phyloP scores from a whole-genome alignment of 2,888 invertebrate species.

The Deilephila elpenor region DNA sequence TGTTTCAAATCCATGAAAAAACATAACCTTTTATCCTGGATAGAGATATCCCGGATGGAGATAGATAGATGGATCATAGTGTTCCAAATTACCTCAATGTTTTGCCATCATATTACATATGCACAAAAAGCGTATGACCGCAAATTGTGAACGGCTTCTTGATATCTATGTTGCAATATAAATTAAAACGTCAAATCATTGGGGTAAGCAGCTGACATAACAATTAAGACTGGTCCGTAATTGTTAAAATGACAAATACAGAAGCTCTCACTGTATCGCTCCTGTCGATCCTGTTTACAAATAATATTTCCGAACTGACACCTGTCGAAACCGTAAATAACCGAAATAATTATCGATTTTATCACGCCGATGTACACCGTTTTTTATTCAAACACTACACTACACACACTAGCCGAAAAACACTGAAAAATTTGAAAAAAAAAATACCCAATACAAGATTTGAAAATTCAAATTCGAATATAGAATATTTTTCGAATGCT shows the following conservation, averaged over 20 bases:
- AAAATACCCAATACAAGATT: slow-evolving; percentile 22
- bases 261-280: slow-evolving; percentile 18
- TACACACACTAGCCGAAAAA: slow-evolving; percentile 15
- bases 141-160: slow-evolving; percentile 9
- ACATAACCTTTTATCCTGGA: no score
- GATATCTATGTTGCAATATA: slow-evolving; percentile 16
- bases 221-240: neutral
- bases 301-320: slow-evolving; percentile 16
- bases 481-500: slow-evolving; percentile 33
- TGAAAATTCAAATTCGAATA: slow-evolving; percentile 38
- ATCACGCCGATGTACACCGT: slow-evolving; percentile 44
- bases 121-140: neutral
- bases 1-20: no score
- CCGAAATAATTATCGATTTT: slow-evolving; percentile 26
- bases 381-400: slow-evolving; percentile 22
- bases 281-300: slow-evolving; percentile 34
- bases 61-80: neutral
- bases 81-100: neutral
- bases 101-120: slow-evolving; percentile 9
- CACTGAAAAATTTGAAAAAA: slow-evolving; percentile 29
- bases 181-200: slow-evolving; percentile 14
- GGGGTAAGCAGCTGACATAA: neutral
- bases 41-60: no score
- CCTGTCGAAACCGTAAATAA: slow-evolving; percentile 10
- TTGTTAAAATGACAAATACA: neutral